Evolutionary conservation across 2,797 vertebrate species (phyloP).

Genomic region (Botia kubotai): DNA sequence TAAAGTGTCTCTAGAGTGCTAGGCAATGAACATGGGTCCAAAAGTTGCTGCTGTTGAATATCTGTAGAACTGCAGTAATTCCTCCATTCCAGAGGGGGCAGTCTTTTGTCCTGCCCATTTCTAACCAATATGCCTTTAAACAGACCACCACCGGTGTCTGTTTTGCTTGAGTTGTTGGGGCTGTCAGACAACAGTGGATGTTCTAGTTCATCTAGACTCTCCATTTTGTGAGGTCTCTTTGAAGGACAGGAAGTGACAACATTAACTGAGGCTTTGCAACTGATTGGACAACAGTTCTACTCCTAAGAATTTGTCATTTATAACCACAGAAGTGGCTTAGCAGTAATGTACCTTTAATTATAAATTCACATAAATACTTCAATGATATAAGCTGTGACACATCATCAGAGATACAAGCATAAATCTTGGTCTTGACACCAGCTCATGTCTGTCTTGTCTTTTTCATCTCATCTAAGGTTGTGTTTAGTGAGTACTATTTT

Average conservation of each 20-base stretch:
- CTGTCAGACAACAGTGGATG: constrained; percentile 82
- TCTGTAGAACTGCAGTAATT: constrained; percentile 73
- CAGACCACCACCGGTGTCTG: constrained; percentile 50
- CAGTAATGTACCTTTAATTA: constrained; percentile 73
- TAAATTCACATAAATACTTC: constrained; percentile 67
- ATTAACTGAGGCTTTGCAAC: background rate
- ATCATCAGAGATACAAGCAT: constrained; percentile 35
- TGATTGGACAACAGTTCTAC: background rate
- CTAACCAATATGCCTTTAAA: constrained; percentile 76
- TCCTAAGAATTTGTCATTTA: constrained; percentile 12
- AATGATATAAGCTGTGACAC: constrained; percentile 59
- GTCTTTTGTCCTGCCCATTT: constrained; percentile 77
- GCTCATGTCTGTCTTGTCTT: constrained; percentile 13
- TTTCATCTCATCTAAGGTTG: constrained; percentile 32
- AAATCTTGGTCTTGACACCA: constrained; percentile 46
- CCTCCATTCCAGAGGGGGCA: constrained; percentile 73
- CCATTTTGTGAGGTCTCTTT: constrained; percentile 70
- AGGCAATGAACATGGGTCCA: constrained; percentile 81
- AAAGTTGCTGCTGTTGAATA: constrained; percentile 77
- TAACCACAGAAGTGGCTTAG: constrained; percentile 36
- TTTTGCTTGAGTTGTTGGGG: constrained; percentile 56
- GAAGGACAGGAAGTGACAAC: background rate
- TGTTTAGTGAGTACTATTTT: constrained; percentile 22
- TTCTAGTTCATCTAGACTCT: constrained; percentile 82
- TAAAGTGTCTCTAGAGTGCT: constrained; percentile 76